phyloP scores from a whole-genome alignment of 2,113 vertebrate genomes.

The Melanerpes formicivorus region DNA sequence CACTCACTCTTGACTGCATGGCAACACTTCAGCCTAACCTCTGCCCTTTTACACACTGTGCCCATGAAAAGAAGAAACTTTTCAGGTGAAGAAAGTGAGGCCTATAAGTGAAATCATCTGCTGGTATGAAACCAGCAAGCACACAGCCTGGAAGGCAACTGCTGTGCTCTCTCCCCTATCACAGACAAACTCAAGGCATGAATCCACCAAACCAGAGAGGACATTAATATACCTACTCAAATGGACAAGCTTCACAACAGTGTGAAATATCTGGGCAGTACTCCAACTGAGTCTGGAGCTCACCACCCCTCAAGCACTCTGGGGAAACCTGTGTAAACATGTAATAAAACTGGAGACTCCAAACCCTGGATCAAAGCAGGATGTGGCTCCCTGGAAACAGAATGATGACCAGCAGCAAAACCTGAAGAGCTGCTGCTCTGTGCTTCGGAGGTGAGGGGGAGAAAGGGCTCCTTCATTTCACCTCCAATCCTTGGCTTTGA shows the following conservation, averaged over 20 bases:
- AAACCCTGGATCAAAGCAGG: constrained; percentile 35
- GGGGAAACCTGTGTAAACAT: constrained; percentile 65
- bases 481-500: neutral
- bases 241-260: constrained; percentile 62
- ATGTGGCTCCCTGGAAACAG: constrained; percentile 54
- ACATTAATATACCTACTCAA: constrained; percentile 66
- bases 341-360: constrained; percentile 66
- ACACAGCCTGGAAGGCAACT: constrained; percentile 38
- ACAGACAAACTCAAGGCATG: constrained; percentile 28
- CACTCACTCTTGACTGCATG: neutral
- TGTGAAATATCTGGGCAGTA: constrained; percentile 67
- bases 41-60: constrained; percentile 21
- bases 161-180: constrained; percentile 38
- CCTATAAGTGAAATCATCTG: constrained; percentile 4
- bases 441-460: neutral
- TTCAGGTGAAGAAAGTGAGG: constrained; percentile 36
- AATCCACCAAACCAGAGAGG: constrained; percentile 62
- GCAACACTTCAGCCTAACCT: neutral
- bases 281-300: constrained; percentile 61
- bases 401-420: constrained; percentile 46
- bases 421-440: constrained; percentile 23
- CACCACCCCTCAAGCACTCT: constrained; percentile 65
- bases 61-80: constrained; percentile 34
- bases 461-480: constrained; percentile 15
- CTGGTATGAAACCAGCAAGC: constrained; percentile 24